Evolutionary conservation across 2,888 invertebrate genomes (phyloP), one percentile per base, ranked within the genome.

Genomic region (Suillia variegata): DNA sequence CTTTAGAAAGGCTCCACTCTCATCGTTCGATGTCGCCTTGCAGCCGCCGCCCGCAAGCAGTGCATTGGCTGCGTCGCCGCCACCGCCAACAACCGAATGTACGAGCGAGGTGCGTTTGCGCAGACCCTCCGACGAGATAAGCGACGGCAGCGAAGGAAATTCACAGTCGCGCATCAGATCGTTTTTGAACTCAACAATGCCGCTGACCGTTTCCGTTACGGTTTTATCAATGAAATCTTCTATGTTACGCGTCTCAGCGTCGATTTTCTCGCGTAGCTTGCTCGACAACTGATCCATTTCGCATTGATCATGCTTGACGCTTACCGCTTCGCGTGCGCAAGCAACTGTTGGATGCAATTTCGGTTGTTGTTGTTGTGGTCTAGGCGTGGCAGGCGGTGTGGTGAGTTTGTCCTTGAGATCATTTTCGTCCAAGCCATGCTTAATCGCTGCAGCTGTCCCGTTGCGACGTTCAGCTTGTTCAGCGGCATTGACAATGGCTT

Each of bases 141-240:
- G 45, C 13, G 24, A 38, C 47, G 13, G 61, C 42, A 54, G 68
- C 61, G 67, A 73, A 61, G 67, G 75, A 59, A 76, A 73, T 61
- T 73, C 70, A 50, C 73, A 74, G 59, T 80, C 78, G 49, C 82
- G 77, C 82, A 82, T 82, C 61, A 82, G 70, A 72, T 82, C 82
- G 59, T 81, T 81, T 61, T 81, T 82, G 62, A 82, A 77, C 64
- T 79, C 82, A 56, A 81, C 82, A 67, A 82, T 82, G 65, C 82
- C 82, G 59, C 77, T 79, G 45, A 82, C 82, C 63, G 82, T 81
- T 58, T 80, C 80, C 48, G 76, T 78, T 56, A 80, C 81, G 74
- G 82, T 82, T 78, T 82, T 82, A 77, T 82, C 82, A 68, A 82
- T 80, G 71, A 82, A 82, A 59, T 81, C 82, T 71, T 82, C 82